phyloP scores from a whole-genome alignment of 2,797 vertebrate genomes.

The Helarctos malayanus region DNA sequence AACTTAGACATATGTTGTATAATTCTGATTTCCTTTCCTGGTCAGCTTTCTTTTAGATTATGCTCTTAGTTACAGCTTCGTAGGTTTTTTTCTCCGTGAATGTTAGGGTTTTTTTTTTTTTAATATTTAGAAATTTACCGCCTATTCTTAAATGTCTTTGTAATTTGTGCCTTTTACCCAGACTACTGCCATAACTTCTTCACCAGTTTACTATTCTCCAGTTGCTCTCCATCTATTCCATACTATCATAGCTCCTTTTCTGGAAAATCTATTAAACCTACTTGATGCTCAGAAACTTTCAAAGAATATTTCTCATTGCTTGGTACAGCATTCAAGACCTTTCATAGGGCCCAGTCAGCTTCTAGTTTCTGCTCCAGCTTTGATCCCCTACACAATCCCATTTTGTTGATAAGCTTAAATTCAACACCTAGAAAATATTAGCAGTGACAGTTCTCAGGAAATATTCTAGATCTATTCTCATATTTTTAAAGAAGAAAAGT shows the following conservation, averaged over 20 bases:
- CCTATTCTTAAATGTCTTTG: not conserved
- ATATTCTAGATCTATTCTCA: not conserved
- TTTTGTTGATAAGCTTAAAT: slow-evolving; percentile 16
- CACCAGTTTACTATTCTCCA: not conserved
- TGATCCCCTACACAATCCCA: not conserved
- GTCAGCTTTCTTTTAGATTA: not conserved
- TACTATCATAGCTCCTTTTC: not conserved
- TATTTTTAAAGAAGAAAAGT: not conserved
- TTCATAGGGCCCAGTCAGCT: not conserved
- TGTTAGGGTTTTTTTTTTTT: not conserved
- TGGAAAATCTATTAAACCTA: not conserved
- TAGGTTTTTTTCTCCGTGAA: not conserved
- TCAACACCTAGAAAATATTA: not conserved
- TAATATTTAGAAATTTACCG: not conserved
- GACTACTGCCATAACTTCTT: not conserved
- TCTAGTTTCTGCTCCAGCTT: not conserved
- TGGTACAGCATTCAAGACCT: not conserved
- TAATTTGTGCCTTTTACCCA: not conserved
- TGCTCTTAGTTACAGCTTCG: not conserved
- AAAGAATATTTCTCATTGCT: not conserved
- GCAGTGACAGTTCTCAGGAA: not conserved
- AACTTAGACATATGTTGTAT: not conserved
- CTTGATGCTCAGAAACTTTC: not conserved
- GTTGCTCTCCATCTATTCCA: not conserved
- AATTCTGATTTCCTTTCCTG: not conserved